Percentiles rank a stretch among this genome's conserved stretches.
Evolutionary conservation across 2,113 vertebrate genomes (phyloP).

Genomic region (Canis aureus): DNA sequence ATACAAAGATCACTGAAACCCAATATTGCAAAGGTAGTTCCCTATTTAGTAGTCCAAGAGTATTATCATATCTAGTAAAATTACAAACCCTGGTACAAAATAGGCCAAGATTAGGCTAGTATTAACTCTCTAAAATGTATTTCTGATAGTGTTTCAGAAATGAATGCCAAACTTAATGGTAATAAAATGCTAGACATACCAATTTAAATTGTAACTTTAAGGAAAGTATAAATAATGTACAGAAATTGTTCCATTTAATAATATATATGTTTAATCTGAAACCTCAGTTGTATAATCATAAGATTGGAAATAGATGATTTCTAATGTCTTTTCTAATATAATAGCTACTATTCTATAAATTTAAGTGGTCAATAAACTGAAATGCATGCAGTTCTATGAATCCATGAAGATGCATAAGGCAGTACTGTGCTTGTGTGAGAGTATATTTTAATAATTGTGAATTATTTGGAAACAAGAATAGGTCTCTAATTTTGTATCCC

Average conservation of each 20-base stretch:
- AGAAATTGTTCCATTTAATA: conserved; percentile 37
- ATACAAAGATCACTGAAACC: neutral
- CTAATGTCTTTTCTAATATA: neutral
- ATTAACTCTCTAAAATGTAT: neutral
- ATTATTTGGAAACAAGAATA: conserved; percentile 15
- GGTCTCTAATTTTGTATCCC: conserved; percentile 1
- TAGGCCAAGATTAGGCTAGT: neutral
- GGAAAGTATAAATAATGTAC: neutral
- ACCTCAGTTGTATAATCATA: neutral
- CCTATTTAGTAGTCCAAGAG: neutral
- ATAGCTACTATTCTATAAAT: neutral
- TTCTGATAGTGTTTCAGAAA: neutral
- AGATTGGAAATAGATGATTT: neutral
- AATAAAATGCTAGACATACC: neutral
- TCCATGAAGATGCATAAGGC: neutral
- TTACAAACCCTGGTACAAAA: neutral
- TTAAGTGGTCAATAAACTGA: neutral
- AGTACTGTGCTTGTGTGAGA: neutral
- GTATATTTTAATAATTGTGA: conserved; percentile 26
- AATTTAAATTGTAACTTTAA: neutral
- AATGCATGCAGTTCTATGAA: neutral
- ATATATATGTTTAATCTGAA: neutral
- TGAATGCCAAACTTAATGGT: neutral
- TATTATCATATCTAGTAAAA: neutral
- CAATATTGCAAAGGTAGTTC: neutral